phyloP scores from a whole-genome alignment of 2,888 invertebrate species.

The Scelioninae gen. 1 region DNA sequence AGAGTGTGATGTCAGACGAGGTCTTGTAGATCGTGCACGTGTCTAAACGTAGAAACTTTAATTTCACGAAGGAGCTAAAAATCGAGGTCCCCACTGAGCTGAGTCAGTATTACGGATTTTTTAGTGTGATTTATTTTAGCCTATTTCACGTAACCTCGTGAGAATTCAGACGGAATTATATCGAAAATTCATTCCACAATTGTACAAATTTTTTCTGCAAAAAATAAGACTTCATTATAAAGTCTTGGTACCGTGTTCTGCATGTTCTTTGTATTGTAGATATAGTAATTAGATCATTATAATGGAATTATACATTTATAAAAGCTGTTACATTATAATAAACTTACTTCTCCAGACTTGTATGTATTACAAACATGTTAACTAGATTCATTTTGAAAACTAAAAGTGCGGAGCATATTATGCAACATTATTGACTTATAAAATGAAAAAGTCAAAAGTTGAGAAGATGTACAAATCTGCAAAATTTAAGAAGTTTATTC shows the following conservation, averaged over 20 bases:
- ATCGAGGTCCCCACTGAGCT: conserved; percentile 55
- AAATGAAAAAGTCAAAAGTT: conserved; percentile 17
- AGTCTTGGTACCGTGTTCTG: background rate
- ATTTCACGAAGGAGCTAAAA: conserved; percentile 59
- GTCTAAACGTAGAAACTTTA: conserved; percentile 67
- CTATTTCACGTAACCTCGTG: conserved; percentile 51
- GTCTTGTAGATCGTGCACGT: conserved; percentile 63
- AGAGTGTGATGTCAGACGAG: conserved; percentile 67
- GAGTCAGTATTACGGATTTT: conserved; percentile 65
- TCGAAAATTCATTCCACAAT: conserved; percentile 14
- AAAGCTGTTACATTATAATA: conserved; percentile 10
- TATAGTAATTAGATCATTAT: conserved; percentile 15
- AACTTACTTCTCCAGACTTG: conserved; percentile 16
- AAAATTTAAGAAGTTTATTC: conserved; percentile 50
- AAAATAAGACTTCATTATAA: conserved; percentile 17
- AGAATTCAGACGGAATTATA: conserved; percentile 44
- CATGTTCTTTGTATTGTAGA: background rate
- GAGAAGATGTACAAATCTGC: conserved; percentile 33
- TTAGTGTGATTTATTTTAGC: conserved; percentile 57
- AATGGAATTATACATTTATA: conserved; percentile 16
- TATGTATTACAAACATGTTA: conserved; percentile 25
- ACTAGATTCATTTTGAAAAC: conserved; percentile 17
- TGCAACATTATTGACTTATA: too few species aligned
- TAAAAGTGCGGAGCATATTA: too few species aligned
- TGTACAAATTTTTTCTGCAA: background rate